A percentile compares a stretch with the other conserved stretches of the same genome.
Evolutionary conservation across 2,797 vertebrate genomes (phyloP).

Genomic region (Oceanodroma leucorhoa): DNA sequence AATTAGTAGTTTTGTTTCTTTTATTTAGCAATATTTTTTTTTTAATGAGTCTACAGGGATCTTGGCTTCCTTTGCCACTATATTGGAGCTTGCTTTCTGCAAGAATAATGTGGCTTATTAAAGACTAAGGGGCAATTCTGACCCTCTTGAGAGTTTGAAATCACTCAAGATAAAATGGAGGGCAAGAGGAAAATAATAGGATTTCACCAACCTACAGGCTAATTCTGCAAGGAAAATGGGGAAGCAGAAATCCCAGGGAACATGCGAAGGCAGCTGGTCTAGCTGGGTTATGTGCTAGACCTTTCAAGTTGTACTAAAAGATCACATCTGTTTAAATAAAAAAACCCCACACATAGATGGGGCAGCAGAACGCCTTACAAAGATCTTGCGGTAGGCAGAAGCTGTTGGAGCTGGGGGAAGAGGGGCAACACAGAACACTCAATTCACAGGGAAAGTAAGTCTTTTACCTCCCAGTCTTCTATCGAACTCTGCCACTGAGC

Average conservation of each 20-base stretch:
- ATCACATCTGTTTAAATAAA: not conserved
- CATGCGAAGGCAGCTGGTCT: not conserved
- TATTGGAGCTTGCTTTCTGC: not conserved
- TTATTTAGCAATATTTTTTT: not conserved
- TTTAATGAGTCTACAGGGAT: not conserved
- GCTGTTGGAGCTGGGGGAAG: not conserved
- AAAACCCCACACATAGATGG: too few species aligned
- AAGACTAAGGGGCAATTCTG: not conserved
- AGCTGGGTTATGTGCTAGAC: not conserved
- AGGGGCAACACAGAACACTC: accelerated
- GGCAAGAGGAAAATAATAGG: not conserved
- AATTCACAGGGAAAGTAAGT: not conserved
- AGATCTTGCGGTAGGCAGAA: not conserved
- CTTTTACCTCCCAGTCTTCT: constrained; percentile 93
- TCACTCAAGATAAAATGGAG: not conserved
- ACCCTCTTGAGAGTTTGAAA: not conserved
- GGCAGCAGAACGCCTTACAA: not conserved
- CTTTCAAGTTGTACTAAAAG: not conserved
- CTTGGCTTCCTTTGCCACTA: not conserved
- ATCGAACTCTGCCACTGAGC: constrained; percentile 96
- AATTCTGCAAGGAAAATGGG: not conserved
- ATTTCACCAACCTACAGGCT: not conserved
- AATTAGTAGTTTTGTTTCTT: not conserved
- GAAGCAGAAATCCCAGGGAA: not conserved
- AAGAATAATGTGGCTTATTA: not conserved